Evolutionary conservation across 2,113 vertebrate species (phyloP).

Genomic region (Alectura lathami): DNA sequence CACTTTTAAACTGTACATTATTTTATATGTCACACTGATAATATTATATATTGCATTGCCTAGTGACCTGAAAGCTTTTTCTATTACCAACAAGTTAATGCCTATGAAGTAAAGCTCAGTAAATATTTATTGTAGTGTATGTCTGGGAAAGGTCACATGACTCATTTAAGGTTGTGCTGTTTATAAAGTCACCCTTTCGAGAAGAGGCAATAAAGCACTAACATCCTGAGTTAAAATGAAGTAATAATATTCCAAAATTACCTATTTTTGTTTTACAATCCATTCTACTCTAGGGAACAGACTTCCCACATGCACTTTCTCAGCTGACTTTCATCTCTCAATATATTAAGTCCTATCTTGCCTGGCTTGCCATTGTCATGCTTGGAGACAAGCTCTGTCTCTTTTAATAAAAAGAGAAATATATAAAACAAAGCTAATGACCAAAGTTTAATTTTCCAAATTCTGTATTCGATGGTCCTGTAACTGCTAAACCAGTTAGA

Average conservation of each 20-base stretch:
- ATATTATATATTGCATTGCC: neutral
- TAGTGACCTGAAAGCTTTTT: slow-evolving; percentile 7
- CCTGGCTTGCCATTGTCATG: neutral
- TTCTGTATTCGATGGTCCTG: neutral
- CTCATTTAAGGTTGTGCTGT: slow-evolving; percentile 21
- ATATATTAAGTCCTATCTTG: slow-evolving; percentile 36
- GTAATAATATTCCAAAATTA: neutral
- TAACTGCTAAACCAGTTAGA: slow-evolving; percentile 1
- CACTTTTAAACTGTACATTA: neutral
- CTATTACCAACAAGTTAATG: neutral
- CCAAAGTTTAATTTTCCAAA: neutral
- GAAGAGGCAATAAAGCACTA: neutral
- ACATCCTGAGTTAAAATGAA: neutral
- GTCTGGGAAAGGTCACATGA: slow-evolving; percentile 1
- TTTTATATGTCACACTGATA: neutral
- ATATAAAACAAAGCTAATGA: neutral
- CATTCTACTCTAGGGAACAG: neutral
- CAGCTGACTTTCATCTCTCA: neutral
- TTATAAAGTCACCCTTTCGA: slow-evolving; percentile 14
- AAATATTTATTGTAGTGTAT: slow-evolving; percentile 8
- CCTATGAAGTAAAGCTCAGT: slow-evolving; percentile 19
- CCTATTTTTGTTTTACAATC: neutral
- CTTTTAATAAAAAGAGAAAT: slow-evolving; percentile 24
- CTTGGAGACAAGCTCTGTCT: slow-evolving; percentile 26
- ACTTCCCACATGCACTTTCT: neutral